Base-by-base conservation (phyloP, 2,888 invertebrate genomes). In the Acheta domesticus region DNA sequence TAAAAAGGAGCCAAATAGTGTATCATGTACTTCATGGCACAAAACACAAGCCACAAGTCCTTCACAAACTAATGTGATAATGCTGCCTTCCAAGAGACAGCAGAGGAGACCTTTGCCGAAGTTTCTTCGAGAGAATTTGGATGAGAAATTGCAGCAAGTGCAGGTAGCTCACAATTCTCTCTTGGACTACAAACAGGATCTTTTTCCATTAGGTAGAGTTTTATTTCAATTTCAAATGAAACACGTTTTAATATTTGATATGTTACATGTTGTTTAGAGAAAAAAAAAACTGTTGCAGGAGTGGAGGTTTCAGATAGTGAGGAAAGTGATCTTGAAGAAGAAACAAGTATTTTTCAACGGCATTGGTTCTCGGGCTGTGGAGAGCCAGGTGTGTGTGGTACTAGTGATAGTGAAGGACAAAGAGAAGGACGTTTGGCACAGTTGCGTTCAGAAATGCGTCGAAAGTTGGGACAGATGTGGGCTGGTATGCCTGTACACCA, bases 71-170 rank as follows among this genome's bases (percentile, higher is more conserved):
- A 62, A 62, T 62, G 73, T 80, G 76, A 78, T 80, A 75, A 78
- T 75, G 49, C 75, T 81, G 76, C 81, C 81, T 21, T 74, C 77
- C 48, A 80, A 80, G n/a, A 48, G 81, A n/a, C 77, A 79, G 74
- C 75, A 78, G 50, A 77, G 79, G 20, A 78, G 78, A 73, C 75
- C 74, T 50, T 21, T 77, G n/a, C 80, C 79, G 1, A 78, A 78
- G 20, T 75, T 76, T 20, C 80, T 78, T 73, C 80, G 49, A 77
- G 75, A 80, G n/a, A 77, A 79, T 20, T 48, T 74, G 50, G 90
- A 91, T 83, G 91, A 91, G 84, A 89, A 90, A 0, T 84, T 91
- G 79, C 90, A 91, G 84, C 89, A 91, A 89, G 90, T 91, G 90
- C 87, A 88, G 76, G 82, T 83, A 84, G 81, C 86, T 84, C 83